phyloP scores from a whole-genome alignment of 2,113 vertebrate genomes.

The Eurypyga helias region DNA sequence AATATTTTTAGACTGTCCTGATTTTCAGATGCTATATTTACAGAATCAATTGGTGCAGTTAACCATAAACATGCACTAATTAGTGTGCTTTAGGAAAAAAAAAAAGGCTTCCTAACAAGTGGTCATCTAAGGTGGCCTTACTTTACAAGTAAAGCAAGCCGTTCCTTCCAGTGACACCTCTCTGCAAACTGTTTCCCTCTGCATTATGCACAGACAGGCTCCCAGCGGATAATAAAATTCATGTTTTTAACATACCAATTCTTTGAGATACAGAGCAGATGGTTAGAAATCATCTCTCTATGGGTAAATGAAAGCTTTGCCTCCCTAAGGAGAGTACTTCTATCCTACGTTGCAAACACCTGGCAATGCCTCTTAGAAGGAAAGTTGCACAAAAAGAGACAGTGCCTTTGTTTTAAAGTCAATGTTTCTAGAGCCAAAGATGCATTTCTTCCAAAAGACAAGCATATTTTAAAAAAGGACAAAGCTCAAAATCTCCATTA shows the following conservation, averaged over 20 bases:
- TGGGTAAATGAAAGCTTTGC: slow-evolving; percentile 23
- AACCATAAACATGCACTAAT: background rate
- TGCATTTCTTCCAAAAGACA: rapidly evolving
- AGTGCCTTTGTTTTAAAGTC: background rate
- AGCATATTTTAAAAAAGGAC: background rate
- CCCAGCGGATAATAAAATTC: background rate
- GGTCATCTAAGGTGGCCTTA: background rate
- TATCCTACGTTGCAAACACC: slow-evolving; percentile 29
- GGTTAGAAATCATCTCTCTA: slow-evolving; percentile 39
- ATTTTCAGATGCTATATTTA: background rate
- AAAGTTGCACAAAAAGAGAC: background rate
- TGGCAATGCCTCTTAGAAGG: slow-evolving; percentile 6
- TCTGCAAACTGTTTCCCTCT: background rate
- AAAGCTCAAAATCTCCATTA: background rate
- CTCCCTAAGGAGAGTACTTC: background rate
- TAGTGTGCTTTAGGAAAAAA: background rate
- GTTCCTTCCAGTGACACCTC: background rate
- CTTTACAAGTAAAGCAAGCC: background rate
- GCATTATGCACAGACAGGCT: background rate
- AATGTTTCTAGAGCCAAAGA: background rate
- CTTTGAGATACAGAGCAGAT: slow-evolving; percentile 61
- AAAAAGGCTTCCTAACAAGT: background rate
- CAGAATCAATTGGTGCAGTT: background rate
- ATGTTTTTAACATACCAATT: slow-evolving; percentile 28
- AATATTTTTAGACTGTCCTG: background rate